Conservation (phyloP, 1,140 invertebrate species). For the Potamilus streckersoni region DNA sequence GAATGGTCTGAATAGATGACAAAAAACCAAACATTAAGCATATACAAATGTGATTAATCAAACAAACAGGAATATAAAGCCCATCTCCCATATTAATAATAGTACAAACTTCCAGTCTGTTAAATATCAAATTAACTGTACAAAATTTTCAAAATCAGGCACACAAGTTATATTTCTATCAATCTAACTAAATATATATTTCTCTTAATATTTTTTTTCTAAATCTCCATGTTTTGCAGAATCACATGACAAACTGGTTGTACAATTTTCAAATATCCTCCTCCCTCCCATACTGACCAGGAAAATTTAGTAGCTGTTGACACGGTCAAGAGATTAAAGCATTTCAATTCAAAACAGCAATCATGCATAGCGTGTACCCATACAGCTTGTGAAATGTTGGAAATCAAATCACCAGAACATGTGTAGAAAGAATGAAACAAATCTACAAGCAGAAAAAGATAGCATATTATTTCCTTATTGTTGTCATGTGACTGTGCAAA, state of each 20-base stretch:
- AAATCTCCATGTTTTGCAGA: constrained; percentile 46
- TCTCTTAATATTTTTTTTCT: constrained; percentile 11
- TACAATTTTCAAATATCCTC: neutral
- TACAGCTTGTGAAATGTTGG: constrained; percentile 2
- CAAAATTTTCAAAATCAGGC: no score
- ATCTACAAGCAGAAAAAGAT: constrained; percentile 41
- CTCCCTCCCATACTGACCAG: neutral
- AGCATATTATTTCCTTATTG: constrained; percentile 34
- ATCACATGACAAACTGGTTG: constrained; percentile 58
- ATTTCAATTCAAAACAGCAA: constrained; percentile 19
- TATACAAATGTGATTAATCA: no score
- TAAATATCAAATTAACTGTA: no score
- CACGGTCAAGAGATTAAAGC: constrained; percentile 1
- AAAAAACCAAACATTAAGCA: no score
- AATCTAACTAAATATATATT: neutral
- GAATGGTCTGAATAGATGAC: no score
- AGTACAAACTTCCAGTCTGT: no score
- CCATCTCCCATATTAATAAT: no score
- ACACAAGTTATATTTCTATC: no score
- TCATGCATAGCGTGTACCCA: constrained; percentile 36
- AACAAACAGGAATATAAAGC: no score
- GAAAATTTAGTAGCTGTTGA: neutral
- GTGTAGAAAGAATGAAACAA: constrained; percentile 35
- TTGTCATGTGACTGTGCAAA: constrained; percentile 68
- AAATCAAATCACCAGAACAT: constrained; percentile 34